These are phyloP conservation scores for Hepsetus odoe DNA, from an alignment of 2,113 vertebrate genomes.

Conservation along the genomic window DNA sequence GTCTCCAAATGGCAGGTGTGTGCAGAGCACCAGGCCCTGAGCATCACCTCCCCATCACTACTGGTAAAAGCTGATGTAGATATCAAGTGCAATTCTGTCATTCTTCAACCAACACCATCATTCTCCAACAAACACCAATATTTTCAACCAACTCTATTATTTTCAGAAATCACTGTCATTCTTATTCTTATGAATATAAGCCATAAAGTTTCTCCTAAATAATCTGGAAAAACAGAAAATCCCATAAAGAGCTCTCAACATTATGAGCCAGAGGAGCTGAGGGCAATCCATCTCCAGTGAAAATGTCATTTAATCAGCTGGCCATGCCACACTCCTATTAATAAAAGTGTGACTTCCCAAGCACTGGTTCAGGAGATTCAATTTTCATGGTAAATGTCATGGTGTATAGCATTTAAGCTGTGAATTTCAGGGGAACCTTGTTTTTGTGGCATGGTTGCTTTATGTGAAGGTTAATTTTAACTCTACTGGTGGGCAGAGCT, in stretches of 20 bases:
- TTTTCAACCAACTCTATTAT: too few relatives aligned
- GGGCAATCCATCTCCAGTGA: conserved; percentile 63
- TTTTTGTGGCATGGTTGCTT: conserved; percentile 60
- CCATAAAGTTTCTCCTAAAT: neutral
- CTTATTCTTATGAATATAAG: too few relatives aligned
- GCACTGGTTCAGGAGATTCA: conserved; percentile 72
- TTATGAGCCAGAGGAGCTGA: conserved; percentile 15
- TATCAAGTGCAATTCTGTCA: neutral
- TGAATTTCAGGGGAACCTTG: conserved; percentile 65
- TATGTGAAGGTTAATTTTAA: conserved; percentile 77
- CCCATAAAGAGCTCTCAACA: neutral
- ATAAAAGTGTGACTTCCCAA: conserved; percentile 69
- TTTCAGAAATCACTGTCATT: too few relatives aligned
- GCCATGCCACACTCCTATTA: conserved; percentile 69
- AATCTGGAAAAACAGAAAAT: neutral
- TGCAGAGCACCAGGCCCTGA: too few relatives aligned
- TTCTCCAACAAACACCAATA: neutral
- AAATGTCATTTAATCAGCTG: conserved; percentile 74
- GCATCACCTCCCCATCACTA: too few relatives aligned
- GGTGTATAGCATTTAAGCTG: conserved; percentile 64
- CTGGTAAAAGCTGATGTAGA: neutral
- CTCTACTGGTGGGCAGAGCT: conserved; percentile 40
- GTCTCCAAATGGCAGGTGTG: too few relatives aligned
- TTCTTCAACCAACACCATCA: neutral
- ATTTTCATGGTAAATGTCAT: conserved; percentile 81